Evolutionary conservation across 2,113 vertebrate species (phyloP).

Genomic region (Neoarius graeffei): DNA sequence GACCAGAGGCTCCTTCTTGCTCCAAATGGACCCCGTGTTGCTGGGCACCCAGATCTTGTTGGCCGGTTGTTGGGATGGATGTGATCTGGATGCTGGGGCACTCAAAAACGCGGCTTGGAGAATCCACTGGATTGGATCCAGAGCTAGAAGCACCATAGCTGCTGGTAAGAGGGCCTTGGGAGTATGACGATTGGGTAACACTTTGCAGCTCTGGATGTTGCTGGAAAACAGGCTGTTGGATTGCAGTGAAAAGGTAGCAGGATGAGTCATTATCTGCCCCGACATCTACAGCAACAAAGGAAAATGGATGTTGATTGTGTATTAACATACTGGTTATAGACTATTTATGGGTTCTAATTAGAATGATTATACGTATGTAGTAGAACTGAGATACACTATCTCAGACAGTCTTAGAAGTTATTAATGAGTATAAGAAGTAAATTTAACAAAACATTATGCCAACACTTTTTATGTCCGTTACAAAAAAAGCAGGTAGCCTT

Average conservation of each 20-base stretch:
- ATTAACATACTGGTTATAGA: neutral
- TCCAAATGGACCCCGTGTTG: constrained; percentile 42
- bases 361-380: neutral
- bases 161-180: constrained; percentile 73
- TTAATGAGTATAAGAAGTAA: neutral
- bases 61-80: constrained; percentile 76
- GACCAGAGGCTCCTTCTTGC: constrained; percentile 51
- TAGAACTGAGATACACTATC: neutral
- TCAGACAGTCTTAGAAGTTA: neutral
- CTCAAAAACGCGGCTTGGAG: constrained; percentile 83
- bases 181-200: constrained; percentile 68
- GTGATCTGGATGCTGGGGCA: constrained; percentile 98
- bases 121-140: constrained; percentile 75
- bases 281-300: constrained; percentile 70
- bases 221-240: constrained; percentile 69
- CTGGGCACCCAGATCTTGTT: constrained; percentile 50
- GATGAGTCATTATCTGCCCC: constrained; percentile 79
- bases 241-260: constrained; percentile 81
- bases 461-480: constrained; percentile 23
- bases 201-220: constrained; percentile 21
- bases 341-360: neutral
- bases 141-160: constrained; percentile 72
- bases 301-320: neutral
- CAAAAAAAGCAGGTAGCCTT: constrained; percentile 2
- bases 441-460: neutral